Evolutionary conservation across 1,140 invertebrate species (phyloP).

Genomic region (Tribolium madens): DNA sequence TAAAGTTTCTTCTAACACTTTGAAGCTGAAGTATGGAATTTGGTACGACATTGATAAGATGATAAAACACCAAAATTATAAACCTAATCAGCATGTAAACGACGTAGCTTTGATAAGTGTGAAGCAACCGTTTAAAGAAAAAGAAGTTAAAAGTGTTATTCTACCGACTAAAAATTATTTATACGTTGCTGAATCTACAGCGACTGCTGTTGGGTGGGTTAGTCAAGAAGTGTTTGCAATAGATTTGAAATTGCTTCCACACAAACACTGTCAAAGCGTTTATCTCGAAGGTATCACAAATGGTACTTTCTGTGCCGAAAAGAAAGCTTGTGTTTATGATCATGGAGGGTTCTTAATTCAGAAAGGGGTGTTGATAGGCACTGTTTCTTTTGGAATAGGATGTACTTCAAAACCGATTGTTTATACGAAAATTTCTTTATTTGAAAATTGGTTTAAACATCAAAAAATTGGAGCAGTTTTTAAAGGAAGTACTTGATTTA

Average conservation of each 20-base stretch:
- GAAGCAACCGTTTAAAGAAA: background rate
- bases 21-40: background rate
- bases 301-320: constrained; percentile 1
- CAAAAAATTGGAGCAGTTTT: background rate
- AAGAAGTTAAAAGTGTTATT: background rate
- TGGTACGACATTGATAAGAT: constrained; percentile 1
- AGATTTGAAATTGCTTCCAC: background rate
- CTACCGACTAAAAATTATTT: background rate
- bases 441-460: background rate
- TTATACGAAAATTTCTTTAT: background rate
- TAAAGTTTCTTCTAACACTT: background rate
- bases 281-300: background rate
- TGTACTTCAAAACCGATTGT: background rate
- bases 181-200: background rate
- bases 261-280: background rate
- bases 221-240: background rate
- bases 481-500: background rate
- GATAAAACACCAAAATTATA: background rate
- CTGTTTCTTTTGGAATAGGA: background rate
- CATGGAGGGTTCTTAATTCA: background rate
- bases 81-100: background rate
- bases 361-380: background rate
- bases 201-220: background rate
- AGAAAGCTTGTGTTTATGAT: background rate
- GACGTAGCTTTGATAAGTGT: constrained; percentile 2